Evolutionary conservation across 2,113 vertebrate genomes (phyloP).

Genomic region (Oreocharis arfaki): DNA sequence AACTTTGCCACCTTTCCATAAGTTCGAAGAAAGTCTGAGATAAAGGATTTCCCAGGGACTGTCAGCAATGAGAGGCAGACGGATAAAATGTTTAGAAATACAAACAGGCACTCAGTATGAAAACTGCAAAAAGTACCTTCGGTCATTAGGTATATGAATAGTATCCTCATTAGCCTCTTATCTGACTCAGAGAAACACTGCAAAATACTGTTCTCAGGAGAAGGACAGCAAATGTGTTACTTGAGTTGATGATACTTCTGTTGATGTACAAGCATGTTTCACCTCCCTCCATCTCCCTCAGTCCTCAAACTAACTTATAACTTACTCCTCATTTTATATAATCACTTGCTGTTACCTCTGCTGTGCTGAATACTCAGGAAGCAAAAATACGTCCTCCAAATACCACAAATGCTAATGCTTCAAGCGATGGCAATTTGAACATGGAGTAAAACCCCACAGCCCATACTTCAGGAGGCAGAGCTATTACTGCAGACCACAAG

Average conservation of each 20-base stretch:
- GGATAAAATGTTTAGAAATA: not conserved
- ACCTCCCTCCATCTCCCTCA: not conserved
- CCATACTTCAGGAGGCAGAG: not conserved
- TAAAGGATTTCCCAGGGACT: not conserved
- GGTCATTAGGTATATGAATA: not conserved
- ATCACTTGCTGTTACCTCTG: not conserved
- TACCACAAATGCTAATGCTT: not conserved
- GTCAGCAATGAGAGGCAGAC: not conserved
- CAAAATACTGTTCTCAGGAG: not conserved
- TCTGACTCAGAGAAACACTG: not conserved
- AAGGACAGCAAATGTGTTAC: not conserved
- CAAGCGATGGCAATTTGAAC: not conserved
- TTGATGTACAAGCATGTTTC: not conserved
- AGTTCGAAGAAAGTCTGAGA: not conserved
- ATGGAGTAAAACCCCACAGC: not conserved
- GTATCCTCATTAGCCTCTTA: not conserved
- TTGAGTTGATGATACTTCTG: not conserved
- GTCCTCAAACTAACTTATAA: not conserved
- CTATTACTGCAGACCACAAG: conserved; percentile 26
- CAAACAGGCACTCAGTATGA: not conserved
- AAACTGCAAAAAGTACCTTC: not conserved
- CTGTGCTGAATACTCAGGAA: not conserved
- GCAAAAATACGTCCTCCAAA: not conserved
- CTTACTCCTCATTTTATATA: not conserved
- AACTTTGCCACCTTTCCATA: not conserved